Evolutionary conservation across 2,888 invertebrate genomes (phyloP), one percentile per base, ranked within the genome.

Genomic region (Stenotaenia linearis): DNA sequence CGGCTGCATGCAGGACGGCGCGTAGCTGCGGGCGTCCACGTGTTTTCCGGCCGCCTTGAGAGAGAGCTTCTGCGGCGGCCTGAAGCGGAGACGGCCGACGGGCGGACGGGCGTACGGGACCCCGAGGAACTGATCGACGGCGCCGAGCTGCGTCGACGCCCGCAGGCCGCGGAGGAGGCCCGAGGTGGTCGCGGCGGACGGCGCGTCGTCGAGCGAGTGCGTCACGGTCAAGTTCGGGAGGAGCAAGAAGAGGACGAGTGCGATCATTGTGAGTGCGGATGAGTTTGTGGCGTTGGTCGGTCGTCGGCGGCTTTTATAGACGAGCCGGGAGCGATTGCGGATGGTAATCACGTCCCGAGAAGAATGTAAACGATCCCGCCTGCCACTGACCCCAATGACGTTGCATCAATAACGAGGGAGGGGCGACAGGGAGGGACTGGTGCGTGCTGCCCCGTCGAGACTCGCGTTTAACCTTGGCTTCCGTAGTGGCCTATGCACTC

Each of bases 1-100:
- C 23, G 82, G 82, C 76, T 85, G 85, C 40, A 82, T 79, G 79
- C 85, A 85, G 7, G 82, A 80, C 12, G 83, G 80, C 0, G 75
- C 81, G 30, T 81, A 83, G 23, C 78, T 7, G 10, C 80, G 77
- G 1, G 83, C 81, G 15, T 82, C 80, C 23, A 81, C 75, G 12
- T 88, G 87, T 0, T 94, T 93, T n/a, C 89, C 88, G 4, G 18
- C 90, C 87, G 0, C 89, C 90, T 25, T 91, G 91, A 83, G 91
- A 9, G 32, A 6, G 7, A 84, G 75, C 12, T 74, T 40, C 30
- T 81, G 45, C 5, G 83, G 84, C 6, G 79, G 80, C 15, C 75
- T 56, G 78, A 84, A 84, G n/a, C 84, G 79, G 9, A 82, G 80
- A 21, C 69, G 25, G 1, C 82, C 83, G 7, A 83, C 79, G 0